Percentiles rank a stretch among this genome's conserved stretches.
These are phyloP conservation scores for Xenopus borealis DNA, from an alignment of 2,113 vertebrate genomes.

Conservation along the genomic window DNA sequence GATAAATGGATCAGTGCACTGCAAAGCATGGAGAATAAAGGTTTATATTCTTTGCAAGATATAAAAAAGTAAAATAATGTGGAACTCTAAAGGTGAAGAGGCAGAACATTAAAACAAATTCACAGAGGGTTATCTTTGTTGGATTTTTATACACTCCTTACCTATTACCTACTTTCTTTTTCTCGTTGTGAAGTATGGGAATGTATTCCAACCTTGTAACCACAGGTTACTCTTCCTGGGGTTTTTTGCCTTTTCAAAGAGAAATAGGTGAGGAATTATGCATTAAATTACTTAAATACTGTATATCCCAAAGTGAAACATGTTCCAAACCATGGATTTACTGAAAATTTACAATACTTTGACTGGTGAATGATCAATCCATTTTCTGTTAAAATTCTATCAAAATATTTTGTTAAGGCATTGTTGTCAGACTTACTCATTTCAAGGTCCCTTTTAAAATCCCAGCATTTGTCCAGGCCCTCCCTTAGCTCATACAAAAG, in stretches of 20 bases:
- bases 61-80: constrained; percentile 15
- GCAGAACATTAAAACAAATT: constrained; percentile 35
- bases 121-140: not conserved
- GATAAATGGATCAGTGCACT: constrained; percentile 44
- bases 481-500: too few relatives aligned
- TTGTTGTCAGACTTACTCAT: too few relatives aligned
- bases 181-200: not conserved
- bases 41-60: constrained; percentile 32
- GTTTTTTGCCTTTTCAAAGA: not conserved
- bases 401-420: too few relatives aligned
- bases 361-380: too few relatives aligned
- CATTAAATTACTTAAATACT: too few relatives aligned
- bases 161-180: not conserved
- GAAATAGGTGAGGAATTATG: not conserved
- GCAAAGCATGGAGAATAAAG: constrained; percentile 27
- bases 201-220: not conserved
- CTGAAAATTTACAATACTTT: too few relatives aligned
- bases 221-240: not conserved
- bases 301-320: too few relatives aligned
- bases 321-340: too few relatives aligned
- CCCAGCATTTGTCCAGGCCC: too few relatives aligned
- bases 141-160: not conserved
- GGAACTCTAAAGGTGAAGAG: constrained; percentile 32
- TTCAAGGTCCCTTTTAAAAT: too few relatives aligned
- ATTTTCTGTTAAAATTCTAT: too few relatives aligned